A percentile compares a stretch with the other conserved stretches of the same genome.
Evolutionary conservation across 2,888 invertebrate genomes (phyloP).

Genomic region (Neoascia interrupta): DNA sequence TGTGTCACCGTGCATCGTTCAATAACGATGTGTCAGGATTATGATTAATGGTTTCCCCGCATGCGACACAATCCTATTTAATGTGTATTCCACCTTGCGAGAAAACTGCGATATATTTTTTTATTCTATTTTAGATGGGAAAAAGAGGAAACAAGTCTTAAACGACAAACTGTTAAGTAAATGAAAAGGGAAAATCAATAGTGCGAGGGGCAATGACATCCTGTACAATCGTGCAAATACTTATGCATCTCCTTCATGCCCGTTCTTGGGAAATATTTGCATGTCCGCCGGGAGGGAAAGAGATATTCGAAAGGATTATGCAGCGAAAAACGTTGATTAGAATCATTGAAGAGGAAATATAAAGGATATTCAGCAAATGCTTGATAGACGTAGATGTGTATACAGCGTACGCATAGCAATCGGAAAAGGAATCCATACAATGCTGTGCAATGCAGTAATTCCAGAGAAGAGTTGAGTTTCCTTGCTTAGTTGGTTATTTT

Average conservation of each 20-base stretch:
- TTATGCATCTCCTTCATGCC: no score
- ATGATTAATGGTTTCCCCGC: slow-evolving; percentile 31
- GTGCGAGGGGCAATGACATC: slow-evolving; percentile 18
- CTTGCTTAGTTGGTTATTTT: no score
- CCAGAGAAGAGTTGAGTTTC: not conserved
- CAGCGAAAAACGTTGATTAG: slow-evolving; percentile 25
- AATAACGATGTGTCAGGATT: slow-evolving; percentile 28
- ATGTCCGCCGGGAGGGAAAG: not conserved
- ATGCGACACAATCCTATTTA: not conserved
- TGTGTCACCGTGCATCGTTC: slow-evolving; percentile 4
- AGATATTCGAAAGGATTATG: slow-evolving; percentile 11
- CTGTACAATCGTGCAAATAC: not conserved
- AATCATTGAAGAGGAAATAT: slow-evolving; percentile 34
- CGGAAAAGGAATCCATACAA: not conserved
- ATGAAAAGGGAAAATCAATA: slow-evolving; percentile 13
- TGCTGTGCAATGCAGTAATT: not conserved
- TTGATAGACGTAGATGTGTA: not conserved
- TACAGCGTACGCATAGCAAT: not conserved
- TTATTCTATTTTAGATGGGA: not conserved
- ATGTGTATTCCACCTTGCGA: not conserved
- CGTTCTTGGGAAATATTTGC: slow-evolving; percentile 4
- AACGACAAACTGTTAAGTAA: not conserved
- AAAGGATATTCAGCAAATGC: not conserved
- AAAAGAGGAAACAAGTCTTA: not conserved
- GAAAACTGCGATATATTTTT: not conserved